phyloP scores from a whole-genome alignment of 2,888 invertebrate species.

The Crioceris asparagi region DNA sequence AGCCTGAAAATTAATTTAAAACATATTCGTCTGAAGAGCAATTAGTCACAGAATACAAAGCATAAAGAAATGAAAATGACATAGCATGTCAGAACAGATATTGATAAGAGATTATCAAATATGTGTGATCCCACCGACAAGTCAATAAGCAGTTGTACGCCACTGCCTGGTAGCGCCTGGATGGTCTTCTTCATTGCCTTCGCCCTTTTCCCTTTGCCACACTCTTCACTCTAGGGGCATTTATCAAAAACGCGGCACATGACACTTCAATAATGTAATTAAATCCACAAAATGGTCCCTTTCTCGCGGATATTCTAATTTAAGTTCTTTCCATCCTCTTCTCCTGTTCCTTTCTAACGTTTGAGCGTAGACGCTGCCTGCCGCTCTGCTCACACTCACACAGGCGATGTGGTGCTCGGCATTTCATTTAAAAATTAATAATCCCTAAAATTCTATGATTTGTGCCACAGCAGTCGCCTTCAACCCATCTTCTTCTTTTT shows the following conservation, averaged over 20 bases:
- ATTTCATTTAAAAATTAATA: slow-evolving; percentile 33
- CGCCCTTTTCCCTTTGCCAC: no score
- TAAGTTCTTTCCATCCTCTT: slow-evolving; percentile 27
- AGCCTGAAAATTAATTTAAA: no score
- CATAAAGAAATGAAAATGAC: no score
- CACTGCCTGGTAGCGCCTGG: slow-evolving; percentile 30
- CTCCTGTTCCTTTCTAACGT: slow-evolving; percentile 17
- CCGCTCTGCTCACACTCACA: neutral
- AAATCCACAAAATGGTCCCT: slow-evolving; percentile 38
- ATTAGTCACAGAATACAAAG: no score
- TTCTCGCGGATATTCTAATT: slow-evolving; percentile 36
- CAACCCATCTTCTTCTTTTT: slow-evolving; percentile 9
- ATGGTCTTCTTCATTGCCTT: slow-evolving; percentile 26
- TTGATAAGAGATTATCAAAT: no score
- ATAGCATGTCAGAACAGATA: no score
- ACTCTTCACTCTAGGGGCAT: no score
- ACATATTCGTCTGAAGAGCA: no score
- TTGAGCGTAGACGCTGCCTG: neutral
- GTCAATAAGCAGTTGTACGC: no score
- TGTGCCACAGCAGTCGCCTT: no score
- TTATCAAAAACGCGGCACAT: slow-evolving; percentile 39
- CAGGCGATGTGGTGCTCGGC: neutral
- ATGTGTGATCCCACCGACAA: no score
- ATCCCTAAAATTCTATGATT: slow-evolving; percentile 30
- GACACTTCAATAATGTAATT: slow-evolving; percentile 41